Conservation (phyloP, 2,797 vertebrate species). For the Anguilla megastoma region DNA sequence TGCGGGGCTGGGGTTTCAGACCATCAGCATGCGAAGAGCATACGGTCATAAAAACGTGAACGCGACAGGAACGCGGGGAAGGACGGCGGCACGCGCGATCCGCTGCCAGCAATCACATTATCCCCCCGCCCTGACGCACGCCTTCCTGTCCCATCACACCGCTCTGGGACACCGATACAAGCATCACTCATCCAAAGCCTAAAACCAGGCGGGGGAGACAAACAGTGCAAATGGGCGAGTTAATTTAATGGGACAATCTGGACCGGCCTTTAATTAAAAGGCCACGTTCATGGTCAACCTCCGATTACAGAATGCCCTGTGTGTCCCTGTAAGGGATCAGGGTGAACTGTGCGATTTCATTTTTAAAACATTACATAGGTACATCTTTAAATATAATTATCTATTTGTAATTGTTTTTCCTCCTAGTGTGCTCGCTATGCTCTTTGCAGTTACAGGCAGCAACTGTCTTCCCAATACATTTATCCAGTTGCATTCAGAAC, state of each 20-base stretch:
- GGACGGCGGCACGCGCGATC: not conserved
- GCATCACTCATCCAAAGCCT: constrained; percentile 36
- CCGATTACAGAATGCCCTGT: constrained; percentile 25
- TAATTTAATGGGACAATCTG: constrained; percentile 42
- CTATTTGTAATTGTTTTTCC: not conserved
- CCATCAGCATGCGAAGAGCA: not conserved
- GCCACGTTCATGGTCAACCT: not conserved
- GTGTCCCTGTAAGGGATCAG: not conserved
- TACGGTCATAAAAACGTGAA: not conserved
- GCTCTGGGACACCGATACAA: constrained; percentile 43
- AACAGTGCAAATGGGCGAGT: constrained; percentile 29
- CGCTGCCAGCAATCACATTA: constrained; percentile 47
- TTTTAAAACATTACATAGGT: not conserved
- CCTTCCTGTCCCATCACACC: constrained; percentile 37
- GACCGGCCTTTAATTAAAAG: constrained; percentile 31
- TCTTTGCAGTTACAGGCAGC: not conserved
- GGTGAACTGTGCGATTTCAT: not conserved
- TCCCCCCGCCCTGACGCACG: constrained; percentile 42
- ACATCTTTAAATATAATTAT: not conserved
- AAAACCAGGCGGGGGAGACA: constrained; percentile 33
- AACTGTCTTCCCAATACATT: not conserved
- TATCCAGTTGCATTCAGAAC: not conserved
- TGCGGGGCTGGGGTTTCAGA: not conserved
- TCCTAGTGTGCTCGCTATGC: not conserved
- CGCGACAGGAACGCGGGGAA: not conserved